A percentile compares a stretch with the other conserved stretches of the same genome.
Conservation (phyloP, 2,797 vertebrate species). For the Nannoperca obscura region DNA sequence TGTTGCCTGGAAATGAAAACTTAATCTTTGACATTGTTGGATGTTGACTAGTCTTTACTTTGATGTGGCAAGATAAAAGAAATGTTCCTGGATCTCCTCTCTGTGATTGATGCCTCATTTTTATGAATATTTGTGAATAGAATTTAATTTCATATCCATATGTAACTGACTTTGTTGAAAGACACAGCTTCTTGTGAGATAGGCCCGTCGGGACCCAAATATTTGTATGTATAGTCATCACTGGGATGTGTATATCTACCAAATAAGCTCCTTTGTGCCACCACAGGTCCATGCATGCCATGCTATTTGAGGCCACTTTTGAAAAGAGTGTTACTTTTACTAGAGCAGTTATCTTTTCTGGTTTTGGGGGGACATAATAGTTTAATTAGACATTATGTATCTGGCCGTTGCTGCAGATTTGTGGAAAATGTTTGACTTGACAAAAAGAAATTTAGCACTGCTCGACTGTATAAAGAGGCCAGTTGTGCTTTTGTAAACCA, state of each 20-base stretch:
- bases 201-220: slow-evolving; percentile 11
- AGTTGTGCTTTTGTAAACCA: slow-evolving; percentile 55
- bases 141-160: slow-evolving; percentile 24
- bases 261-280: slow-evolving; percentile 56
- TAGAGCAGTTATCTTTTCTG: neutral
- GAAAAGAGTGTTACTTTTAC: slow-evolving; percentile 23
- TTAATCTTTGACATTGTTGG: slow-evolving; percentile 59
- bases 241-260: slow-evolving; percentile 49
- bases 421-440: neutral
- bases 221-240: slow-evolving; percentile 53
- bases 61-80: slow-evolving; percentile 25
- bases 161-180: slow-evolving; percentile 10
- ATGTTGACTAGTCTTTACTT: slow-evolving; percentile 55
- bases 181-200: slow-evolving; percentile 9
- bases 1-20: slow-evolving; percentile 65
- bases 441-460: slow-evolving; percentile 21
- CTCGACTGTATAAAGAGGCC: slow-evolving; percentile 27
- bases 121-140: slow-evolving; percentile 18
- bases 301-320: slow-evolving; percentile 41
- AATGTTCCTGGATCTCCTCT: slow-evolving; percentile 21
- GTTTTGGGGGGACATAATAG: slow-evolving; percentile 1
- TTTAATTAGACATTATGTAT: neutral
- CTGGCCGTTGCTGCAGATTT: slow-evolving; percentile 1
- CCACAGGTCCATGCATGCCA: slow-evolving; percentile 65
- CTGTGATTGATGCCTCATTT: slow-evolving; percentile 37